Conservation (phyloP, 1,140 invertebrate genomes). For the Brachionus rubens region DNA sequence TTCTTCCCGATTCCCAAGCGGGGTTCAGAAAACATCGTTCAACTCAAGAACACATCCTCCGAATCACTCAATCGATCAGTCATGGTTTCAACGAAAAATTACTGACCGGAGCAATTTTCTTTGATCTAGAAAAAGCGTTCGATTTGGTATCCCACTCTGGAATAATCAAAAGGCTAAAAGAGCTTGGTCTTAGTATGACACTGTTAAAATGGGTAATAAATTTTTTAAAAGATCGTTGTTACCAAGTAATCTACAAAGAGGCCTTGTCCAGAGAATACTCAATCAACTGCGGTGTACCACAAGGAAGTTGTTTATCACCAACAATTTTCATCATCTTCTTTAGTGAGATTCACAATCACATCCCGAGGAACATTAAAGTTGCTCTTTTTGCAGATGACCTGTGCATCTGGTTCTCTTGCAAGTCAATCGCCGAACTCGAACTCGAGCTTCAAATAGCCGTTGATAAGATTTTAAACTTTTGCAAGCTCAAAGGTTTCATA, state of each 20-base stretch:
- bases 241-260: background rate
- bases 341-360: background rate
- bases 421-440: background rate
- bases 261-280: background rate
- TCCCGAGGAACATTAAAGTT: background rate
- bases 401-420: background rate
- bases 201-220: background rate
- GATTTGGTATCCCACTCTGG: conserved; percentile 57
- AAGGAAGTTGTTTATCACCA: conserved; percentile 32
- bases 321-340: conserved; percentile 18
- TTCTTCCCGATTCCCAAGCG: background rate
- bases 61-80: background rate
- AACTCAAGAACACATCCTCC: background rate
- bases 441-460: background rate
- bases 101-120: background rate
- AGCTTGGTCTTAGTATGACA: background rate
- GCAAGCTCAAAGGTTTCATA: too few relatives aligned
- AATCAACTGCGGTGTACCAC: conserved; percentile 28
- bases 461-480: background rate
- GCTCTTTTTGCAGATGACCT: background rate
- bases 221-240: background rate
- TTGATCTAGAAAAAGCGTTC: conserved; percentile 51
- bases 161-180: conserved; percentile 52
- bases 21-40: background rate
- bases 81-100: conserved; percentile 12